Conservation (phyloP, 2,797 vertebrate species). For the Macroramphosus scolopax region DNA sequence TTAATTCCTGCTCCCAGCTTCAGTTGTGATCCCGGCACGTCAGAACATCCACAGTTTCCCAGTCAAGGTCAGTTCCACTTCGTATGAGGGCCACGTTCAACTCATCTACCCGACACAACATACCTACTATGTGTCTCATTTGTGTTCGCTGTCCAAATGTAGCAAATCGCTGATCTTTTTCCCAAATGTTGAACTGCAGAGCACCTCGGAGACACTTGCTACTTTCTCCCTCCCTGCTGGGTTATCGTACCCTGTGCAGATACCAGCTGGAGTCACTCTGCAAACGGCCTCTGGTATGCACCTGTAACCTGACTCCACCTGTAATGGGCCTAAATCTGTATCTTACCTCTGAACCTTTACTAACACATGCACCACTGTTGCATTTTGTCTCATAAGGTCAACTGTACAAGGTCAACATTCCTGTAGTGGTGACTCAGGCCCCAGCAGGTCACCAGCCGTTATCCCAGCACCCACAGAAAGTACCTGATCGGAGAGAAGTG, state of each 20-base stretch:
- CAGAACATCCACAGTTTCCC: conserved; percentile 78
- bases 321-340: neutral
- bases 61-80: conserved; percentile 74
- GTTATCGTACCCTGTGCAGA: conserved; percentile 87
- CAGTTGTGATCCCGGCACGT: conserved; percentile 79
- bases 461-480: conserved; percentile 70
- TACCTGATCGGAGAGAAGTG: conserved; percentile 69
- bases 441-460: conserved; percentile 72
- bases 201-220: conserved; percentile 64
- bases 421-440: conserved; percentile 88
- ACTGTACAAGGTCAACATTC: conserved; percentile 92
- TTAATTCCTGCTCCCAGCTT: conserved; percentile 60
- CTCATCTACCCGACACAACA: too few species aligned
- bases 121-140: too few species aligned
- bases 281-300: conserved; percentile 88
- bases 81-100: too few species aligned
- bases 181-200: conserved; percentile 69
- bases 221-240: conserved; percentile 85
- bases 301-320: neutral
- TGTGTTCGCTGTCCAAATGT: neutral
- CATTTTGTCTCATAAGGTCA: conserved; percentile 77
- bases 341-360: neutral
- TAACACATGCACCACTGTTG: too few species aligned
- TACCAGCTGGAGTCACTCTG: conserved; percentile 90
- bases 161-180: neutral